phyloP scores from a whole-genome alignment of 2,113 vertebrate genomes.

The Ivindomyrus marchei region DNA sequence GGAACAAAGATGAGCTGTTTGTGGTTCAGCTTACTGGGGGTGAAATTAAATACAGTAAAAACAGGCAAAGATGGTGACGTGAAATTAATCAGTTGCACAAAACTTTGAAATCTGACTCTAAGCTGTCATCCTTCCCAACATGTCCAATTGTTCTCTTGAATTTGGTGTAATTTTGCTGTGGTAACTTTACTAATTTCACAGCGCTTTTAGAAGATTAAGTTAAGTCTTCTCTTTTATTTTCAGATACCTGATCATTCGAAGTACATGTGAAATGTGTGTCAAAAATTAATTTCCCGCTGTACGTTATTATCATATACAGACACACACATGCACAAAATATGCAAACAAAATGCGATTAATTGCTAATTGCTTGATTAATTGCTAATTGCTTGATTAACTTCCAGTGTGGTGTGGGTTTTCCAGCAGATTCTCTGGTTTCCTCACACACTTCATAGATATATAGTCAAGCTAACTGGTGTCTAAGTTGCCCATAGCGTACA shows the following conservation, averaged over 20 bases:
- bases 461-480: neutral
- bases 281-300: neutral
- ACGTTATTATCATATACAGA: neutral
- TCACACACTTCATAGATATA: neutral
- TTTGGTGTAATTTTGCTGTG: neutral
- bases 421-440: neutral
- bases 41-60: neutral
- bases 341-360: neutral
- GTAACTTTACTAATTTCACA: neutral
- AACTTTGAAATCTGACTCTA: neutral
- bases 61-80: neutral
- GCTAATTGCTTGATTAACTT: neutral
- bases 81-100: neutral
- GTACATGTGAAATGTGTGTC: neutral
- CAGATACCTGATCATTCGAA: neutral
- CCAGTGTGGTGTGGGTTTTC: neutral
- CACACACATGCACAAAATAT: neutral
- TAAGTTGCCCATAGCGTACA: neutral
- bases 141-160: neutral
- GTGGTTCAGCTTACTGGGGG: neutral
- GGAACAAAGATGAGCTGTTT: neutral
- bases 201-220: neutral
- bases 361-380: neutral
- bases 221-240: neutral
- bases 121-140: neutral